Conservation (phyloP, 2,113 vertebrate species). For the Pollachius pollachius region DNA sequence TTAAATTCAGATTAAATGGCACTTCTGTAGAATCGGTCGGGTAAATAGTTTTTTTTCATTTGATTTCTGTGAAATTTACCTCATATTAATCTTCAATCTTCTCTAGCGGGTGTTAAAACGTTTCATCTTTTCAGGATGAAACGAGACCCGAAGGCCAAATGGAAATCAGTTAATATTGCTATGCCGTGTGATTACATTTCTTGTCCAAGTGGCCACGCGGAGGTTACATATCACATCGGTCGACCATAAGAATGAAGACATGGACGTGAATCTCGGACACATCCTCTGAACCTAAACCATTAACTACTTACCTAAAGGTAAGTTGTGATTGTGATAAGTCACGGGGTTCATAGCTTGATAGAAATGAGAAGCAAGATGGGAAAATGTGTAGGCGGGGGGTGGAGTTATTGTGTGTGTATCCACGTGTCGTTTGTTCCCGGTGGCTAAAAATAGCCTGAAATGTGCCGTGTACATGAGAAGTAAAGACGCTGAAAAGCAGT, state of each 20-base stretch:
- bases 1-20: background rate
- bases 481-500: background rate
- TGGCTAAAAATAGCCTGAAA: background rate
- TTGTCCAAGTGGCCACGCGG: too few species aligned
- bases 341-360: too few species aligned
- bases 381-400: background rate
- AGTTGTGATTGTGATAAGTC: too few species aligned
- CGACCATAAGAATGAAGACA: too few species aligned
- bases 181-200: too few species aligned
- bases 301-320: too few species aligned
- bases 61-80: background rate
- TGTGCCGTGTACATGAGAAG: background rate
- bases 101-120: slow-evolving; percentile 5
- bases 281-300: too few species aligned
- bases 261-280: too few species aligned
- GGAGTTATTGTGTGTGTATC: background rate
- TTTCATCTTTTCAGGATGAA: background rate
- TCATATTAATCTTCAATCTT: slow-evolving; percentile 18
- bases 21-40: slow-evolving; percentile 2
- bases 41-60: too few species aligned
- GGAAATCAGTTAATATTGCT: too few species aligned
- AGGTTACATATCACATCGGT: too few species aligned
- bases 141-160: background rate
- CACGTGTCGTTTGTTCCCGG: background rate
- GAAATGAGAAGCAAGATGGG: background rate